A percentile compares a stretch with the other conserved stretches of the same genome.
phyloP scores from a whole-genome alignment of 2,797 vertebrate genomes.

The Gadopsis bispinosus region DNA sequence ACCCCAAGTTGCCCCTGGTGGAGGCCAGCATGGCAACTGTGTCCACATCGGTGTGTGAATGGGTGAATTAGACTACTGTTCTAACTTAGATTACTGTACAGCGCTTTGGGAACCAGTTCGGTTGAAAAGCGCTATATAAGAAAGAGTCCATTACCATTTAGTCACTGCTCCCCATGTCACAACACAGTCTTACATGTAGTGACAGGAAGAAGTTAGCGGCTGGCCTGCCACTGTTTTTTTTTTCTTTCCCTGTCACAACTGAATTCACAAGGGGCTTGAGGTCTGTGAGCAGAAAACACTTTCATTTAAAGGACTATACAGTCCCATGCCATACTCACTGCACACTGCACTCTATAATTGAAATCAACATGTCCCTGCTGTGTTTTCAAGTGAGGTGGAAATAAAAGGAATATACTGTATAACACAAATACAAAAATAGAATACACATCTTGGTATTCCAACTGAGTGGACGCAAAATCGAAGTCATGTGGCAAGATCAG shows the following conservation, averaged over 20 bases:
- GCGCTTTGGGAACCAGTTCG: too few relatives aligned
- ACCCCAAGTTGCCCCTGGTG: too few relatives aligned
- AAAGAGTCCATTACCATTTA: too few relatives aligned
- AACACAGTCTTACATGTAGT: slow-evolving; percentile 49
- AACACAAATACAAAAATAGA: slow-evolving; percentile 38
- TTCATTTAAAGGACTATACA: slow-evolving; percentile 49
- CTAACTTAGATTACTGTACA: too few relatives aligned
- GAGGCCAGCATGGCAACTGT: too few relatives aligned
- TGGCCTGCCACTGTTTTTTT: slow-evolving; percentile 42
- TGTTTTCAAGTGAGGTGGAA: slow-evolving; percentile 27
- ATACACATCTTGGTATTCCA: slow-evolving; percentile 39
- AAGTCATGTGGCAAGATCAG: slow-evolving; percentile 45
- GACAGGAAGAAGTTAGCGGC: slow-evolving; percentile 62
- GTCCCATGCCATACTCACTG: slow-evolving; percentile 53
- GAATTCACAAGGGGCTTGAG: slow-evolving; percentile 44
- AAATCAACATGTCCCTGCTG: slow-evolving; percentile 45
- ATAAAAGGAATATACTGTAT: slow-evolving; percentile 32
- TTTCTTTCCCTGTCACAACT: slow-evolving; percentile 56
- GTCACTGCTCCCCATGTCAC: slow-evolving; percentile 66
- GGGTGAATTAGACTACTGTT: too few relatives aligned
- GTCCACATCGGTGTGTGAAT: too few relatives aligned
- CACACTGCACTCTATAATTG: slow-evolving; percentile 71
- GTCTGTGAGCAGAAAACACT: slow-evolving; percentile 48
- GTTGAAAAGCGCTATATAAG: too few relatives aligned
- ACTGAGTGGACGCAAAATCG: slow-evolving; percentile 33